Evolutionary conservation across 1,140 invertebrate genomes (phyloP), one percentile per base, ranked within the genome.

Genomic region (Ruditapes philippinarum): DNA sequence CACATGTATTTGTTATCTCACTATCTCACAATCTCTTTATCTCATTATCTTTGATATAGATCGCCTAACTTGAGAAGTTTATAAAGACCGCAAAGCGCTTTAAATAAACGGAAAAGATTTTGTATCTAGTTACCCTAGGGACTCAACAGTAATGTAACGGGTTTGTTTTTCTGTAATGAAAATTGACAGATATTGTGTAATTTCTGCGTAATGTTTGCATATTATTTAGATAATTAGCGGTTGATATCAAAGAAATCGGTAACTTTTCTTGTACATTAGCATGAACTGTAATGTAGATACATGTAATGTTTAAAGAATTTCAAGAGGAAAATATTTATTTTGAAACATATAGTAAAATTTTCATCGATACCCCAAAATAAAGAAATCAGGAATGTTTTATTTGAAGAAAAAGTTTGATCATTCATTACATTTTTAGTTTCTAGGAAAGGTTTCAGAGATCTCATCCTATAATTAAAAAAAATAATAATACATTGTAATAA

Each of bases 61-160:
- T 62, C 57, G 9, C 57, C 22, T 9, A 62, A 62, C 42, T 45
- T 45, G 42, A 45, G 42, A 45, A 45, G 42, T 7, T n/a, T n/a
- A 45, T 45, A 62, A 62, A 25, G 57, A 62, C 57, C 57, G 57
- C 57, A n/a, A 62, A 62, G 28, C 57, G 28, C 57, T 62, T 62
- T 28, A 62, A 28, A 19, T 28, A 62, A 62, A 62, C 57, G 57
- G 57, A 28, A 62, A 62, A 62, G 25, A 62, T 19, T 19, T 62
- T 28, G 19, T n/a, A 62, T 62, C 57, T n/a, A n/a, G 57, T 62
- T 62, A 62, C 57, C 57, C 57, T 11, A 62, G 57, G 57, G 57
- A 28, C 22, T 28, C n/a, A 28, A 1, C 2, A 4, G 19, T 28
- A 62, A 62, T 28, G 25, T 62, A 62, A 25, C 57, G 57, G 25